Evolutionary conservation across 1,140 invertebrate genomes (phyloP), one percentile per base, ranked within the genome.

Genomic region (Cydia pomonella): DNA sequence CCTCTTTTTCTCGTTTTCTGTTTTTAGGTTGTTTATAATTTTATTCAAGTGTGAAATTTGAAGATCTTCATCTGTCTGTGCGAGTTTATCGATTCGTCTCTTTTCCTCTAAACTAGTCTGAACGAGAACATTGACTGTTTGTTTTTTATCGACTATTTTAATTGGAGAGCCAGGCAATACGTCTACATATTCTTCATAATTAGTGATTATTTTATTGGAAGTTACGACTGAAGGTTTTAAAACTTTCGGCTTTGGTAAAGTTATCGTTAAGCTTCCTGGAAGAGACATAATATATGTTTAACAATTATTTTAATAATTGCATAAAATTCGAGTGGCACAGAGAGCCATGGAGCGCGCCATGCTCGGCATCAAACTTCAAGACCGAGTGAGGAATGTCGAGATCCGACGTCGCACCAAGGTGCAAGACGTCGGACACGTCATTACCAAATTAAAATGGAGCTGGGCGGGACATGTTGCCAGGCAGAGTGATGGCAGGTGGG

Each of bases 221-320:
- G 66, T 50, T 72, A 73, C 50, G 71, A 64, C 69, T 66, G 72
- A 13, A 27, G 75, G 59, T 76, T 83, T 82, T 25, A 83, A 69
- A 44, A 80, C 62, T 82, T 84, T 79, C 16, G 84, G 84, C 77
- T 82, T 80, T 25, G 81, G 77, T 27, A 92, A 76, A 13, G 88
- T 89, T 23, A 87, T 81, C 10, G 87, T 92, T 77, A 74, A 73
- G 80, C 81, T 88, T 78, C 76, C 90, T 92, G 72, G 50, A 87
- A 89, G 33, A 72, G 73, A 78, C 7, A 53, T 5, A n/a, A 47
- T 29, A 29, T 74, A 71, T 69, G 21, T 76, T 38, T 21, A 50
- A 53, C 69, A 74, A 41, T 50, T 12, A 64, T 64, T 27, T 25
- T 1, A 25, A n/a, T n/a, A n/a, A n/a, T n/a, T n/a, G n/a, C n/a